Evolutionary conservation across 2,113 vertebrate genomes (phyloP).

Genomic region (Actinemys pallida): DNA sequence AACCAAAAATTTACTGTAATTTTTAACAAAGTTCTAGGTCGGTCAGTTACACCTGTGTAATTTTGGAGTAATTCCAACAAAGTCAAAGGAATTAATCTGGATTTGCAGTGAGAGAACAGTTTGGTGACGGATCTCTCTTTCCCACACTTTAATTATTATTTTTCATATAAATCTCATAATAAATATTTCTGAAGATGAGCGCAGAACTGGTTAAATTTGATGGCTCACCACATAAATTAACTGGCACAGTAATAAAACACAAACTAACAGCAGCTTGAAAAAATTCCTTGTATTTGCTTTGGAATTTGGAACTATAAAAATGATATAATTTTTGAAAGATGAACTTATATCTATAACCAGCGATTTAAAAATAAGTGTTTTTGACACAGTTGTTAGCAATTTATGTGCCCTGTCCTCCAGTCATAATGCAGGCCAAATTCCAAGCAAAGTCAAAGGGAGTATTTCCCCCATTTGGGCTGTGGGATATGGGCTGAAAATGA

Average conservation of each 20-base stretch:
- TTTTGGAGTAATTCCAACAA: slow-evolving; percentile 38
- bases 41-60: slow-evolving; percentile 44
- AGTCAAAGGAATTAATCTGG: neutral
- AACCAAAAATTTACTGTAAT: slow-evolving; percentile 26
- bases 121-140: neutral
- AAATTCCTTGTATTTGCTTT: slow-evolving; percentile 52
- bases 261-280: slow-evolving; percentile 26
- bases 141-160: neutral
- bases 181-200: neutral
- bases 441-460: neutral
- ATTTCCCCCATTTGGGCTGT: neutral
- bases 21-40: neutral
- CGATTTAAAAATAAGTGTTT: neutral
- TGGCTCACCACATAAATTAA: slow-evolving; percentile 57
- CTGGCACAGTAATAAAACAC: slow-evolving; percentile 40
- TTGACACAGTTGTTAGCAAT: neutral
- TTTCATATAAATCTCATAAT: neutral
- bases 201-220: slow-evolving; percentile 54
- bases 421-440: neutral
- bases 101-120: neutral
- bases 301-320: slow-evolving; percentile 67
- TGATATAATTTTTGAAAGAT: slow-evolving; percentile 55
- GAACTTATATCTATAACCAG: neutral
- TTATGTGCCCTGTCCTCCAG: neutral
- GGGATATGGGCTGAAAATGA: neutral